phyloP scores from a whole-genome alignment of 2,113 vertebrate genomes.

The Suricata suricatta region DNA sequence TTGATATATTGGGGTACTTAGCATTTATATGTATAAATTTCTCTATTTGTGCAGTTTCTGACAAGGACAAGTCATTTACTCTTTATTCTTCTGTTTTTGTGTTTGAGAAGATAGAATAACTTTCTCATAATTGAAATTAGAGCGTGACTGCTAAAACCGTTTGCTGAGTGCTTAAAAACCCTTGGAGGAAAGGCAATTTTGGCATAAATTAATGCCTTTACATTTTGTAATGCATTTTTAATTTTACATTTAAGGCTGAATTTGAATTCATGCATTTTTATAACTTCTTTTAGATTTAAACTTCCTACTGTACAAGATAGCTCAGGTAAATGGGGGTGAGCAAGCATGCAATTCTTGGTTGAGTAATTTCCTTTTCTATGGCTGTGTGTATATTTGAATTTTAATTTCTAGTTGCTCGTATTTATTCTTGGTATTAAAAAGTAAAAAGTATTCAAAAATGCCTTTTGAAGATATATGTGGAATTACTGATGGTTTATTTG shows the following conservation, averaged over 20 bases:
- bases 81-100: slow-evolving; percentile 39
- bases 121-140: slow-evolving; percentile 56
- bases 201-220: slow-evolving; percentile 63
- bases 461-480: neutral
- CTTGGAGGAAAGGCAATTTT: slow-evolving; percentile 38
- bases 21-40: neutral
- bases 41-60: slow-evolving; percentile 4
- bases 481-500: neutral
- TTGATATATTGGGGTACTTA: neutral
- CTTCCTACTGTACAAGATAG: neutral
- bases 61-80: neutral
- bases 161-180: slow-evolving; percentile 43
- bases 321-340: slow-evolving; percentile 36
- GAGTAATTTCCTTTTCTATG: slow-evolving; percentile 5
- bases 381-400: neutral
- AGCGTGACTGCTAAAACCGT: slow-evolving; percentile 42
- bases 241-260: slow-evolving; percentile 58
- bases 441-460: neutral
- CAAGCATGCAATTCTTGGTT: neutral
- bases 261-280: slow-evolving; percentile 62
- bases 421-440: slow-evolving; percentile 4
- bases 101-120: slow-evolving; percentile 48
- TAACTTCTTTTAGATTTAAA: slow-evolving; percentile 47
- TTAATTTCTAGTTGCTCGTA: slow-evolving; percentile 1
- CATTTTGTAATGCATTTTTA: slow-evolving; percentile 66